Base-by-base conservation (phyloP, 2,113 vertebrate species). In the Dendrocopos noguchii region DNA sequence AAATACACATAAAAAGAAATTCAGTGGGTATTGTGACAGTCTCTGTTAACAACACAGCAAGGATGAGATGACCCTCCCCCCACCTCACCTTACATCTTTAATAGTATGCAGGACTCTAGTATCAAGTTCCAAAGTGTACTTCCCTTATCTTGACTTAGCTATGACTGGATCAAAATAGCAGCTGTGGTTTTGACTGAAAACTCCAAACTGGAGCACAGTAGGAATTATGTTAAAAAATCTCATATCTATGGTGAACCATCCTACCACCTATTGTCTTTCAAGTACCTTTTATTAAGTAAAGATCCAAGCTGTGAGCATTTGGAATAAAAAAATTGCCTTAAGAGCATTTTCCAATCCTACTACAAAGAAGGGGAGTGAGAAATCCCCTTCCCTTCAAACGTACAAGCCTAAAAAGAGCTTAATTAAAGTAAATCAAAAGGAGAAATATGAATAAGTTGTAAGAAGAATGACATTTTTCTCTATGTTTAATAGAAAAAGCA, bases 111-210 rank as follows among this genome's bases (percentile, higher is more conserved):
- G 70, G 83, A 91, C 80, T 95, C 34, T 42, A 64, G 74, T 71
- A 87, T 87, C 22, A 12, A 67, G 78, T 71, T 91, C 86, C 79
- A 86, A 77, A 91, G 65, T 36, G 22, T 70, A 61, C 27, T 78
- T 44, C 61, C 57, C 56, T 94, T 88, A 73, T 77, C 86, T 81
- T 93, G 71, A 80, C 33, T 52, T 52, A 82, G 80, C 91, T 77
- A 19, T 46, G 50, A 22, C 52, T 93, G 75, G 50, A 72, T 79
- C 80, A 91, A 96, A 94, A 94, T 86, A 96, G 80, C 80, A 88
- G 44, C 63, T 8, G 4, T 82, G 46, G 17, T 82, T 94, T 82
- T 87, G 78, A 85, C 46, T 75, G 67, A 76, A 91, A 85, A 15
- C 80, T 78, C 53, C 63, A 65, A 91, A 87, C 6, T 82, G 36